Percentiles rank a stretch among this genome's conserved stretches.
Evolutionary conservation across 2,113 vertebrate genomes (phyloP).

Genomic region (Cnemophilus loriae): DNA sequence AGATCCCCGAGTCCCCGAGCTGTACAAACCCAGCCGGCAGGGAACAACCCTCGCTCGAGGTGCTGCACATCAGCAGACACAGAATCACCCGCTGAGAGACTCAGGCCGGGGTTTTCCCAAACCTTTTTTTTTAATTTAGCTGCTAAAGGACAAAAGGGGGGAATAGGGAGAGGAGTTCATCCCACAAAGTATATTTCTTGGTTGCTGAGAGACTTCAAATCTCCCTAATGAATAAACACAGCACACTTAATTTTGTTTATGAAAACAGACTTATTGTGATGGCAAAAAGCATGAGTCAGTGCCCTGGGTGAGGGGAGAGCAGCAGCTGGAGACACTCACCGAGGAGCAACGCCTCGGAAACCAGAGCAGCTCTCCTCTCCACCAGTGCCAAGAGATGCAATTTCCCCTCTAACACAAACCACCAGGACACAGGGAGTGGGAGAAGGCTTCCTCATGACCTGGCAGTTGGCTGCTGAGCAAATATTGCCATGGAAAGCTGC

Average conservation of each 20-base stretch:
- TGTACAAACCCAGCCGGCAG: background rate
- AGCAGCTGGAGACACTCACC: constrained; percentile 59
- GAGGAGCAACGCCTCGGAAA: constrained; percentile 42
- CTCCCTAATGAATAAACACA: constrained; percentile 32
- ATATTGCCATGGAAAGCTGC: background rate
- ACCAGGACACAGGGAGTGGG: background rate
- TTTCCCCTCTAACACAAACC: constrained; percentile 46
- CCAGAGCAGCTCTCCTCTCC: background rate
- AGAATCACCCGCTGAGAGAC: fast-evolving
- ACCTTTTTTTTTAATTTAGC: background rate
- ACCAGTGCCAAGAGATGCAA: constrained; percentile 19
- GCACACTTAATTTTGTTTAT: constrained; percentile 57
- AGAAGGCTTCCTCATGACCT: constrained; percentile 44
- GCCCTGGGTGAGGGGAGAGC: background rate
- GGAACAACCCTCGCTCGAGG: fast-evolving
- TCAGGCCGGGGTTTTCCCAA: background rate
- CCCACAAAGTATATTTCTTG: background rate
- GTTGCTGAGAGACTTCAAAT: constrained; percentile 57
- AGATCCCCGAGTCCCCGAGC: background rate
- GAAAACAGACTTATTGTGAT: constrained; percentile 60
- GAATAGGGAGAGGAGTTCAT: background rate
- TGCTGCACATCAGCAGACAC: background rate
- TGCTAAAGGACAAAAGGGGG: background rate
- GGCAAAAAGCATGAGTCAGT: constrained; percentile 67
- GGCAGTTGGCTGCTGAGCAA: constrained; percentile 68